These are phyloP conservation scores for Bombus sylvicola DNA, from an alignment of 1,140 invertebrate species.

Conservation along the genomic window DNA sequence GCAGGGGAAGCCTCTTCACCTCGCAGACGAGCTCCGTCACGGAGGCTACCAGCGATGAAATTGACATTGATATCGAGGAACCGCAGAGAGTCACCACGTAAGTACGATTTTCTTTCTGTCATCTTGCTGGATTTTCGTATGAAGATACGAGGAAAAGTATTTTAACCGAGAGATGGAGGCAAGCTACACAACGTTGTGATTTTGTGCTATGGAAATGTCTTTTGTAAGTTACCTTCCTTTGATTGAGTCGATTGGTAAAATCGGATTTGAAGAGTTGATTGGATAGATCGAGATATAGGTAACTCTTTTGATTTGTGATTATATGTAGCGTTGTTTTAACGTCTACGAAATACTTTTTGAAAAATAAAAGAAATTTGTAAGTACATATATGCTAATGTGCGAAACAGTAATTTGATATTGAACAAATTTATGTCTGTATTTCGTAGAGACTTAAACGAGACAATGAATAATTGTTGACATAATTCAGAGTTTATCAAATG, in stretches of 20 bases:
- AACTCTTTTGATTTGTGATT: not conserved
- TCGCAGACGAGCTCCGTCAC: slow-evolving; percentile 88
- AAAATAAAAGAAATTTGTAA: not conserved
- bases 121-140: not conserved
- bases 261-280: no score
- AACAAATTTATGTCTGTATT: not conserved
- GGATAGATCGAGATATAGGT: not conserved
- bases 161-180: no score
- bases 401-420: not conserved
- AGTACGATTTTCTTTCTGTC: slow-evolving; percentile 69
- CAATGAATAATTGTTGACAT: not conserved
- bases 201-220: not conserved
- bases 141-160: not conserved
- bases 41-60: slow-evolving; percentile 88
- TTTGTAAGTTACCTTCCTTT: not conserved
- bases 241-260: no score
- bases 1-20: slow-evolving; percentile 84
- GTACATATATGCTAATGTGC: not conserved
- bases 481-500: not conserved
- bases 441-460: not conserved
- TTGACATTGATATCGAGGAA: slow-evolving; percentile 87
- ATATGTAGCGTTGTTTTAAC: no score
- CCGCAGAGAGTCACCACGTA: slow-evolving; percentile 87
- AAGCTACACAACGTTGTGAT: not conserved
- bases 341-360: not conserved